phyloP scores from a whole-genome alignment of 2,797 vertebrate species.

The Pempheris klunzingeri region DNA sequence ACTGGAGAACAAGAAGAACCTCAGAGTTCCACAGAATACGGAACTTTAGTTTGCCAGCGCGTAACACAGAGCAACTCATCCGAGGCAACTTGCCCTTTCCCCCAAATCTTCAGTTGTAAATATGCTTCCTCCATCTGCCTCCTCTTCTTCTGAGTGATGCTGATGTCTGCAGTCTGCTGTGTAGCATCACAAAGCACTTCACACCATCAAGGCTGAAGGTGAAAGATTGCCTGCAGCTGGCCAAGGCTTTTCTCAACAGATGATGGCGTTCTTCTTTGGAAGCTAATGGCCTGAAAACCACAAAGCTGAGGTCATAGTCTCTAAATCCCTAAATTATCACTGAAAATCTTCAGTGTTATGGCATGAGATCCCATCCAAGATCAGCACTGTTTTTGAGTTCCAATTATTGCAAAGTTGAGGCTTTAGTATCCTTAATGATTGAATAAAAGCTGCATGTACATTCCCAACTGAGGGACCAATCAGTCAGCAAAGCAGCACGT shows the following conservation, averaged over 20 bases:
- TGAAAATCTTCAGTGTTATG: conserved; percentile 31
- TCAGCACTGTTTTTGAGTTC: not conserved
- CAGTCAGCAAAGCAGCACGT: not conserved
- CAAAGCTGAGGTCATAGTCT: conserved; percentile 30
- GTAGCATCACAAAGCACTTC: conserved; percentile 44
- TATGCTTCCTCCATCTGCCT: conserved; percentile 24
- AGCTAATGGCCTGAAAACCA: conserved; percentile 37
- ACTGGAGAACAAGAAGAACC: not conserved
- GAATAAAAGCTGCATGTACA: conserved; percentile 9
- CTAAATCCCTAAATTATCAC: conserved; percentile 37
- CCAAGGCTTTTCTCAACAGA: conserved; percentile 25
- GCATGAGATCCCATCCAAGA: conserved; percentile 8
- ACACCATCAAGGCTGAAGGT: conserved; percentile 1
- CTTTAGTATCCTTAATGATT: conserved; percentile 10
- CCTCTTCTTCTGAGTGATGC: conserved; percentile 17
- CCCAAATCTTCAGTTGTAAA: conserved; percentile 12
- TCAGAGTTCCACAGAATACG: not conserved
- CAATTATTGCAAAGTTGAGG: conserved; percentile 27
- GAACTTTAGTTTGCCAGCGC: not conserved
- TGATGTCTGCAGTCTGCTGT: conserved; percentile 42
- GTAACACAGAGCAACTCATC: conserved; percentile 18
- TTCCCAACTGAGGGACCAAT: conserved; percentile 9
- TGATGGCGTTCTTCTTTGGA: conserved; percentile 4
- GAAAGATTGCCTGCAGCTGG: conserved; percentile 42
- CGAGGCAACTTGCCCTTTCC: conserved; percentile 28